These are phyloP conservation scores for Drosophila peninsularis DNA, from an alignment of 2,888 invertebrate species.

Conservation along the genomic window DNA sequence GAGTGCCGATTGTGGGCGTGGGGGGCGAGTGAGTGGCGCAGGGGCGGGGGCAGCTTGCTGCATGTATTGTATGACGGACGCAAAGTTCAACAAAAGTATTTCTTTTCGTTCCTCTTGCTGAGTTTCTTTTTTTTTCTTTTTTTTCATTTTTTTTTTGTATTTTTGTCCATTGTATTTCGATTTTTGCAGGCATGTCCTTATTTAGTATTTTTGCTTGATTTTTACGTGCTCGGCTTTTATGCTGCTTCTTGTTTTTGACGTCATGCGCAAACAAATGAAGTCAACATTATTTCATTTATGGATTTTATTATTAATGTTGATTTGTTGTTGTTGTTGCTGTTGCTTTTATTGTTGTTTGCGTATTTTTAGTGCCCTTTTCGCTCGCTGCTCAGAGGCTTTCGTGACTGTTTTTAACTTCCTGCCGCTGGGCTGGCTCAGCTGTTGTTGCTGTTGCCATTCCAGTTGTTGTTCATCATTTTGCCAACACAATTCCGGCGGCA, in stretches of 20 bases:
- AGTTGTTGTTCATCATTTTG: constrained; percentile 75
- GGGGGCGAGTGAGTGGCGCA: not conserved
- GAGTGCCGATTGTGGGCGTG: constrained; percentile 25
- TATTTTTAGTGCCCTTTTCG: constrained; percentile 67
- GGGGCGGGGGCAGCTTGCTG: not conserved
- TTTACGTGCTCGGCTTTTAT: constrained; percentile 13
- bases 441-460: constrained; percentile 40
- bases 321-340: constrained; percentile 41
- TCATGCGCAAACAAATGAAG: constrained; percentile 74
- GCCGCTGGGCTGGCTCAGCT: constrained; percentile 48
- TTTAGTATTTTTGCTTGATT: constrained; percentile 29
- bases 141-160: not conserved
- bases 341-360: constrained; percentile 35
- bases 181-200: constrained; percentile 55
- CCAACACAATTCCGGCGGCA: constrained; percentile 76
- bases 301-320: constrained; percentile 78
- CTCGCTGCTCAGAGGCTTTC: constrained; percentile 42
- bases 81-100: constrained; percentile 57
- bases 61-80: constrained; percentile 31
- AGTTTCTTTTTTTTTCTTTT: not conserved
- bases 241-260: constrained; percentile 54
- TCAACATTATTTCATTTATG: constrained; percentile 78
- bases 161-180: constrained; percentile 57
- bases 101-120: constrained; percentile 15
- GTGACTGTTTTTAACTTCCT: constrained; percentile 78